Percentiles rank a stretch among this genome's conserved stretches.
Evolutionary conservation across 1,140 invertebrate species (phyloP).

Genomic region (Steinernema feltiae): DNA sequence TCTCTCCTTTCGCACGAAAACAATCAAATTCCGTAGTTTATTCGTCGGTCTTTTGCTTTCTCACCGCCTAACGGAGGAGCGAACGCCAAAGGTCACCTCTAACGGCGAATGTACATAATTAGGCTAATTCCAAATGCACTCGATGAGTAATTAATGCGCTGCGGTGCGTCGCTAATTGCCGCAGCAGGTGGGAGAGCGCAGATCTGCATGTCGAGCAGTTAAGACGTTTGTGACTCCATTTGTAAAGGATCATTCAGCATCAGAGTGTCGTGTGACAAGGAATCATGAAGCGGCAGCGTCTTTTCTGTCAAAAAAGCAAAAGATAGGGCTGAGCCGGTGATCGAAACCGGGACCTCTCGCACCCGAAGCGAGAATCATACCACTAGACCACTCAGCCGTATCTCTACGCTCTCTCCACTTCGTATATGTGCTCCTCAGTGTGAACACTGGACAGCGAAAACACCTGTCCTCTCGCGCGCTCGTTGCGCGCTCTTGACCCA

Average conservation of each 20-base stretch:
- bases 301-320: too few relatives aligned
- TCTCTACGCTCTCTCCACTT: too few relatives aligned
- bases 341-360: slow-evolving; percentile 62
- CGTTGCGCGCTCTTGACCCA: background rate
- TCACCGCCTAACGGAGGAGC: background rate
- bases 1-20: background rate
- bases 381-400: slow-evolving; percentile 62
- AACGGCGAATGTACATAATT: background rate
- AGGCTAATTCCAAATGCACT: background rate
- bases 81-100: background rate
- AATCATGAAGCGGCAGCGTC: too few relatives aligned
- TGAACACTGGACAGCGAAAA: background rate
- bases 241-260: too few relatives aligned
- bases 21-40: background rate
- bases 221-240: too few relatives aligned
- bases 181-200: too few relatives aligned
- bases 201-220: too few relatives aligned
- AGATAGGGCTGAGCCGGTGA: slow-evolving; percentile 60
- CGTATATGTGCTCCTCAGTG: background rate
- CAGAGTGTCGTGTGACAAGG: too few relatives aligned
- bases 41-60: background rate
- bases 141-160: too few relatives aligned
- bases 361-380: slow-evolving; percentile 63
- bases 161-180: too few relatives aligned
- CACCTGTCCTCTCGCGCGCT: background rate